Base-by-base conservation (phyloP, 2,888 invertebrate species). In the Sphecodes monilicornis region DNA sequence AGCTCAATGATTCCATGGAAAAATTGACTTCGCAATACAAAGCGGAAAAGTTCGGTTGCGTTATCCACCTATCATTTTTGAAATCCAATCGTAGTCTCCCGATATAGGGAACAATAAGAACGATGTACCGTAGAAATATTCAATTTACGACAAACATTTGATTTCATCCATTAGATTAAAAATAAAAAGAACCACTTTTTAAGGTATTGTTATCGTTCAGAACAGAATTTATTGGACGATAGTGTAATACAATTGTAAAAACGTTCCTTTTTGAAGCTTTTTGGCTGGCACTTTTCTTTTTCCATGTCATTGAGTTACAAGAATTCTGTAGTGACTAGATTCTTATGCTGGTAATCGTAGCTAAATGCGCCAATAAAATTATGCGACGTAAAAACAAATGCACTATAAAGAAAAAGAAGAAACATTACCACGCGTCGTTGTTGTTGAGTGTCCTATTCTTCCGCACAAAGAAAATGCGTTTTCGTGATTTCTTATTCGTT, bases 321-420 rank as follows among this genome's bases (percentile, higher is more conserved):
- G 78, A 87, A 84, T 90, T 88, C 85, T 82, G 79, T 90, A 88
- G 85, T 91, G 92, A 92, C 92, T 92, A 92, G 92, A 92, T 91
- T 83, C 82, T 90, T 88, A 87, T 91, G 88, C 87, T 90, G 91
- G 88, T 89, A 88, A 86, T 85, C 87, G 46, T 82, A 70, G 71
- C 60, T 82, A 76, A 84, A 86, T 70, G 60, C 80, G n/a, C 66
- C 54, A 39, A 54, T 60, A 74, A 26, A 73, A 75, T 16, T 80
- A 50, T 76, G 39, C 36, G 54, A 68, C 39, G 39, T 50, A 36
- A 32, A 50, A 82, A 76, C 10, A 13, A 82, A 57, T 64, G n/a
- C 57, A 75, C 36, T 64, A 22, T 43, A 66, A 26, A 36, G 66
- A 73, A 39, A 32, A 39, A 81, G 66, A 43, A 46, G 36, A 29